These are phyloP conservation scores for Progne subis DNA, from an alignment of 2,113 vertebrate species.

Conservation along the genomic window DNA sequence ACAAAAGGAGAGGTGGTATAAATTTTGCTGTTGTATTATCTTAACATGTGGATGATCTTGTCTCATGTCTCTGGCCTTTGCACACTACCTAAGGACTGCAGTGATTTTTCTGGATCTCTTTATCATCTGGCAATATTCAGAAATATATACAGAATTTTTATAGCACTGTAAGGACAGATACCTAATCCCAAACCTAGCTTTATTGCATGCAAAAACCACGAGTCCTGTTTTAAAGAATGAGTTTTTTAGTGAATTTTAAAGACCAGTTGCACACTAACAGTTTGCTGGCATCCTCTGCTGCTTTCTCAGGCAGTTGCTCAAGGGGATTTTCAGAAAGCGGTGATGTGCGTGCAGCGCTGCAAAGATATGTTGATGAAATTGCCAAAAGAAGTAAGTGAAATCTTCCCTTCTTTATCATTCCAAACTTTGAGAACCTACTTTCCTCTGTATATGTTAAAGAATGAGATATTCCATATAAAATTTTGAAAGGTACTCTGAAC, in stretches of 20 bases:
- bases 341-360: slow-evolving; percentile 78
- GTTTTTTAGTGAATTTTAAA: not conserved
- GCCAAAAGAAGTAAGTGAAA: slow-evolving; percentile 83
- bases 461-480: not conserved
- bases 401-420: slow-evolving; percentile 3
- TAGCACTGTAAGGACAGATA: not conserved
- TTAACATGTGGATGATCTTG: not conserved
- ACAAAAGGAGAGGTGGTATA: not conserved
- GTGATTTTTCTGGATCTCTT: not conserved
- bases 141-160: not conserved
- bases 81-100: not conserved
- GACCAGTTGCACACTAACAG: not conserved
- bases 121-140: not conserved
- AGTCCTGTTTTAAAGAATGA: not conserved
- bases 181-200: not conserved
- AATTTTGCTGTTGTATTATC: not conserved
- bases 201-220: not conserved
- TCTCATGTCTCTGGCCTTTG: not conserved
- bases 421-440: slow-evolving; percentile 19
- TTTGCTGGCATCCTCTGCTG: slow-evolving; percentile 9
- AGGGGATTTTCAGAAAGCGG: slow-evolving; percentile 82
- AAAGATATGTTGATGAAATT: slow-evolving; percentile 88
- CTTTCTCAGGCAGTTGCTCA: slow-evolving; percentile 83
- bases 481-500: not conserved
- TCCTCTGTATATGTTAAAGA: not conserved